Base-by-base conservation (phyloP, 2,113 vertebrate species). In the Nyctereutes procyonoides region DNA sequence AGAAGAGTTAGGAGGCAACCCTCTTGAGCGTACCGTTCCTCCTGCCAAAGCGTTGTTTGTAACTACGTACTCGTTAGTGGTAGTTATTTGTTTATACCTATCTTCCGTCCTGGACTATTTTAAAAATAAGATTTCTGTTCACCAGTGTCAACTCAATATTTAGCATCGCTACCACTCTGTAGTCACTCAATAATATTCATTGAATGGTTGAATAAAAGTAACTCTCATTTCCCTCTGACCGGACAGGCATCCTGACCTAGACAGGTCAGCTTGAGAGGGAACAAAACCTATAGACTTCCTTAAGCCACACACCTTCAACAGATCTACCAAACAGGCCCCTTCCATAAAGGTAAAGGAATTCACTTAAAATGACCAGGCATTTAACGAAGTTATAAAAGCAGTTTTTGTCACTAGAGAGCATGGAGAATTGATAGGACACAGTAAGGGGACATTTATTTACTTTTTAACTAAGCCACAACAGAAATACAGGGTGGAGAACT, bases 141-240 rank as follows among this genome's bases (percentile, higher is more conserved):
- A 7, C 10, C 74, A 56, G 7, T 51, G 3, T 76, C 80, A 79
- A 10, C 15, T 13, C n/a, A n/a, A 10, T 17, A 62, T 62, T 15
- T 73, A 79, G 3, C 22, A 92, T 2, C 92, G 24, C 15, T 73
- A 73, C 7, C 5, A 58, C 3, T 22, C 56, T 53, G 22, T 53
- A 67, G 35, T 89, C 48, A 95, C 32, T 80, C 38, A 81, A 43
- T 58, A 92, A 53, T 24, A 86, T 26, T 90, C 73, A 90, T 0
- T 93, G 22, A 88, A 87, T 88, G 83, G 95, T 2, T 96, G 55
- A 93, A 38, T 76, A 81, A 92, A 94, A 91, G n/a, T 69, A 86
- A 67, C 30, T 73, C 53, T 81, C 16, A 19, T n/a, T 76, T 85
- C 43, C 2, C 20, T 91, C 79, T 88, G 90, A 71, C 0, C 67